Percentiles rank a stretch among this genome's conserved stretches.
phyloP scores from a whole-genome alignment of 35 echinoderm and acorn worm species.

The Heliocidaris erythrogramma region DNA sequence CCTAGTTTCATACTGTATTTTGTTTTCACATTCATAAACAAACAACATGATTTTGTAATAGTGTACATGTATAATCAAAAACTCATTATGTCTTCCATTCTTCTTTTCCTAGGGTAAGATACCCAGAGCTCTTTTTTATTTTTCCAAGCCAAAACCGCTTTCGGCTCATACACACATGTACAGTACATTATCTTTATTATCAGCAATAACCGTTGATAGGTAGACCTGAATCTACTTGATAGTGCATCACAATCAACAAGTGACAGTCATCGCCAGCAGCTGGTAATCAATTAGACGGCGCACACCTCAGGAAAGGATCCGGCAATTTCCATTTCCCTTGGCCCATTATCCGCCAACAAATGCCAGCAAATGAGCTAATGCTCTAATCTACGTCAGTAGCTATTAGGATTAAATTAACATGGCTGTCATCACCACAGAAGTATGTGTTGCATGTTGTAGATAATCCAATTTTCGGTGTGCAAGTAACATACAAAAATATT shows the following conservation, averaged over 20 bases:
- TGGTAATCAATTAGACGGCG: background rate
- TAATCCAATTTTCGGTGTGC: no score
- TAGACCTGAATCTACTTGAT: background rate
- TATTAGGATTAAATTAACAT: background rate
- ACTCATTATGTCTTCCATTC: no score
- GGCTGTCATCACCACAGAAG: background rate
- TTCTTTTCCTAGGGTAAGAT: no score
- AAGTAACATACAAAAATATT: no score
- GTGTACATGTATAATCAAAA: no score
- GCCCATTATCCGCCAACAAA: background rate
- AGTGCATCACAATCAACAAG: background rate
- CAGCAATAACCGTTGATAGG: background rate
- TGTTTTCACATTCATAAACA: no score
- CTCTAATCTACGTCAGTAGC: background rate
- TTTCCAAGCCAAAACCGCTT: no score
- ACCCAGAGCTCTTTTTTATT: no score
- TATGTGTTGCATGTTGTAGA: background rate
- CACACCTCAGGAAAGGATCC: slow-evolving; percentile 1
- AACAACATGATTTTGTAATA: no score
- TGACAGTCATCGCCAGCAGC: background rate
- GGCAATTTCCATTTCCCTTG: background rate
- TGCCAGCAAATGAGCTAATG: background rate
- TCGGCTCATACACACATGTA: no score
- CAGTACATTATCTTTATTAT: background rate
- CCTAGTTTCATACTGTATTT: no score